A percentile compares a stretch with the other conserved stretches of the same genome.
Conservation (phyloP, 2,797 vertebrate genomes). For the Ibycter americanus region DNA sequence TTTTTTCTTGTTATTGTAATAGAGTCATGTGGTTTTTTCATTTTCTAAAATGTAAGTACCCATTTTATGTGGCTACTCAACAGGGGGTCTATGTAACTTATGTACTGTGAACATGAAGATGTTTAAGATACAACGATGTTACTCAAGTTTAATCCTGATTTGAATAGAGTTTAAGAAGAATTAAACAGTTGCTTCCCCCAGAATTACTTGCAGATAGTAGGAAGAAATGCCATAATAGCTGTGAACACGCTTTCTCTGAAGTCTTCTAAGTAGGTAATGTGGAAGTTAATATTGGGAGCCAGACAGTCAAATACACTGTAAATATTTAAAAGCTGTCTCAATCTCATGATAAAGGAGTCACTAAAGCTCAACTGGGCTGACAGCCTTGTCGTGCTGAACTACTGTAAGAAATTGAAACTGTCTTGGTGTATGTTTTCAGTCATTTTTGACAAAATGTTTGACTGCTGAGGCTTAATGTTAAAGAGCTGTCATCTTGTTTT, state of each 20-base stretch:
- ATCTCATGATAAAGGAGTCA: background rate
- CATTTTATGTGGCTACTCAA: background rate
- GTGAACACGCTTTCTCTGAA: background rate
- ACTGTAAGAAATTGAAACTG: background rate
- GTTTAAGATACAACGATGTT: background rate
- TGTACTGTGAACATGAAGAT: background rate
- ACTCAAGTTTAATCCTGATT: background rate
- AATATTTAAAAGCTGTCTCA: background rate
- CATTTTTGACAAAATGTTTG: background rate
- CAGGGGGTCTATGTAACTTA: rapidly evolving
- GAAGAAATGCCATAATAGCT: background rate
- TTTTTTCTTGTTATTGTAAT: too few species aligned
- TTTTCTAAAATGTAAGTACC: background rate
- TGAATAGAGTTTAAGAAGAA: background rate
- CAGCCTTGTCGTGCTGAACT: background rate
- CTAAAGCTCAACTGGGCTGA: background rate
- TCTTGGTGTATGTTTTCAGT: background rate
- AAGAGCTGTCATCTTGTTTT: background rate
- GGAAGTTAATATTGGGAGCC: background rate
- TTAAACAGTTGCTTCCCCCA: background rate
- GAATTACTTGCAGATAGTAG: background rate
- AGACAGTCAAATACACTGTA: background rate
- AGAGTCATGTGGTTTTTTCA: background rate
- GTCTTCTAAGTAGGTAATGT: background rate
- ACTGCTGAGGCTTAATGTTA: background rate